A percentile compares a stretch with the other conserved stretches of the same genome.
Conservation (phyloP, 2,888 invertebrate species). For the Scaptomyza flava region DNA sequence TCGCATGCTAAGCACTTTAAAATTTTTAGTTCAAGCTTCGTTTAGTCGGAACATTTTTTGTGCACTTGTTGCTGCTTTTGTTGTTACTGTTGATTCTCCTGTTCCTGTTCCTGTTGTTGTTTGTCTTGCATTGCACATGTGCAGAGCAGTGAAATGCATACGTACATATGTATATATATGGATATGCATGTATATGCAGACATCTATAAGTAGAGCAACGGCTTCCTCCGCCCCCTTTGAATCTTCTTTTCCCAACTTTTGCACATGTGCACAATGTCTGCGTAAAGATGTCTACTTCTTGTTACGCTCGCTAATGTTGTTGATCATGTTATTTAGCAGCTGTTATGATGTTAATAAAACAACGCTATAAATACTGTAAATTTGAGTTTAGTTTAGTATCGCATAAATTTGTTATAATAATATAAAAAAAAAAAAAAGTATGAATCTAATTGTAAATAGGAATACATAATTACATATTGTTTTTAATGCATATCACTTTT, state of each 20-base stretch:
- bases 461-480: slow-evolving; percentile 53
- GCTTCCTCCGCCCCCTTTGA: not conserved
- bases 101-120: slow-evolving; percentile 3
- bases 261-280: slow-evolving; percentile 44
- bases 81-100: slow-evolving; percentile 21
- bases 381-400: slow-evolving; percentile 18
- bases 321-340: slow-evolving; percentile 34
- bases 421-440: not conserved
- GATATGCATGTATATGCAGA: slow-evolving; percentile 2
- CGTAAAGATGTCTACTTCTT: slow-evolving; percentile 13
- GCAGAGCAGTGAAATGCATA: slow-evolving; percentile 10
- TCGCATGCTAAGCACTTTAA: slow-evolving; percentile 26
- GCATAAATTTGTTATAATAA: slow-evolving; percentile 31
- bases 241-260: not conserved
- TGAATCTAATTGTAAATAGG: slow-evolving; percentile 41
- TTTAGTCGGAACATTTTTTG: slow-evolving; percentile 29
- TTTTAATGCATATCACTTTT: slow-evolving; percentile 41
- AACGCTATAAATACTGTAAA: slow-evolving; percentile 44
- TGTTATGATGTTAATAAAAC: slow-evolving; percentile 23
- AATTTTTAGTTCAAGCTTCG: slow-evolving; percentile 47
- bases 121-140: slow-evolving; percentile 33
- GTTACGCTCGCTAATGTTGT: slow-evolving; percentile 1
- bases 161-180: slow-evolving; percentile 5
- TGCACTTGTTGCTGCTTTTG: slow-evolving; percentile 33
- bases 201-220: slow-evolving; percentile 47